Evolutionary conservation across 2,113 vertebrate genomes (phyloP), one percentile per base, ranked within the genome.

Genomic region (Daubentonia madagascariensis): DNA sequence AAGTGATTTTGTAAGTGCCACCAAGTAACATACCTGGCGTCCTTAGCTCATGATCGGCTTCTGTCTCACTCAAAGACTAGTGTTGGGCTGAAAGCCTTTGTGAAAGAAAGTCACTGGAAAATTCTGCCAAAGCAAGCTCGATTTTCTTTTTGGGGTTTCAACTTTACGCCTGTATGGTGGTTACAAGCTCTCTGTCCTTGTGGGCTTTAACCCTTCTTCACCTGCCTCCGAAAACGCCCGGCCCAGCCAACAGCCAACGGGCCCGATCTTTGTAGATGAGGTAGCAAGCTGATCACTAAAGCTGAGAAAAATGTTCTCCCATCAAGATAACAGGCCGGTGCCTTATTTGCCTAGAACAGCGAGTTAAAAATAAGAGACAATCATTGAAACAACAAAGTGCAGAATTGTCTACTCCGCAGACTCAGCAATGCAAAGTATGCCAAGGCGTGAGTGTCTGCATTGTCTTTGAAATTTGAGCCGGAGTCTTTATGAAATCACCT

Each of bases 381-480:
- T 94, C 75, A 35, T 85, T 76, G 73, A 48, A 73, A 52, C 59
- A 68, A 67, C 73, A 87, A 97, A 98, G 96, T 91, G 94, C 95
- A 97, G 97, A 98, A 97, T 68, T 67, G 85, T 94, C 97, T 98
- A 81, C 97, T 95, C 96, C 90, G 85, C 89, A 90, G 85, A 96
- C 95, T 96, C 94, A 98, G 95, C 96, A 97, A 98, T 98, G 98
- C 97, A 96, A 97, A 54, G 78, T 84, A 97, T 65, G 96, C 76
- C 96, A 70, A 67, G 65, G 97, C 97, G 85, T 98, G 98, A 98
- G 98, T 98, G 93, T 98, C 95, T 84, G 91, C 97, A 70, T 78
- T 59, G 73, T 92, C 80, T 98, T 98, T 98, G 98, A 99, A 99
- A 99, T 93, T 14, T 37, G 98, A 99, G 90, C 98, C 88, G 50